phyloP scores from a whole-genome alignment of 1,140 invertebrate species.

The Papilio glaucus region DNA sequence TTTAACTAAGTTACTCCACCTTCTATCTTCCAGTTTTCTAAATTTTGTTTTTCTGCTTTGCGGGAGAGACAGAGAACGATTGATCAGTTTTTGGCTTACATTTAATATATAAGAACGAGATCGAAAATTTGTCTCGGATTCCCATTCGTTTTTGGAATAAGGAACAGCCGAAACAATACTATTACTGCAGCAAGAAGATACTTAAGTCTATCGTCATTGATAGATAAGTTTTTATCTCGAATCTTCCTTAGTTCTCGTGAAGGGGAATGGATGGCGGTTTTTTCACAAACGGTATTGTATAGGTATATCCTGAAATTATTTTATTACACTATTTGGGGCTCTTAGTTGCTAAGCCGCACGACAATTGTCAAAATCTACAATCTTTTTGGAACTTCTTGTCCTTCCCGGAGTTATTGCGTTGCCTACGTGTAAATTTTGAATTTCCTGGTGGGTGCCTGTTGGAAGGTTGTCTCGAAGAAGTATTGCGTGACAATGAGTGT shows the following conservation, averaged over 20 bases:
- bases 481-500: neutral
- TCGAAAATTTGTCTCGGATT: neutral
- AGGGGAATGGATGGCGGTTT: neutral
- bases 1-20: constrained; percentile 30
- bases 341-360: neutral
- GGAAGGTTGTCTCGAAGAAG: neutral
- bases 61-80: no score
- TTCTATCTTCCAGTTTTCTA: constrained; percentile 40
- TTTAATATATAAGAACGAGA: no score
- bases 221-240: neutral
- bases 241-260: neutral
- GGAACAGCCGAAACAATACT: neutral
- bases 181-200: neutral
- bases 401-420: neutral
- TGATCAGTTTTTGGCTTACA: no score
- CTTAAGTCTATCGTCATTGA: neutral
- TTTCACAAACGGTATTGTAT: neutral
- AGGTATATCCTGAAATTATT: neutral
- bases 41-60: constrained; percentile 1
- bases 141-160: neutral
- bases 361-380: neutral
- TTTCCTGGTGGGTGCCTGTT: neutral
- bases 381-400: neutral
- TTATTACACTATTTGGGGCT: neutral
- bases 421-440: neutral